Evolutionary conservation across 2,888 invertebrate genomes (phyloP), one percentile per base, ranked within the genome.

Genomic region (Deroplatys truncata): DNA sequence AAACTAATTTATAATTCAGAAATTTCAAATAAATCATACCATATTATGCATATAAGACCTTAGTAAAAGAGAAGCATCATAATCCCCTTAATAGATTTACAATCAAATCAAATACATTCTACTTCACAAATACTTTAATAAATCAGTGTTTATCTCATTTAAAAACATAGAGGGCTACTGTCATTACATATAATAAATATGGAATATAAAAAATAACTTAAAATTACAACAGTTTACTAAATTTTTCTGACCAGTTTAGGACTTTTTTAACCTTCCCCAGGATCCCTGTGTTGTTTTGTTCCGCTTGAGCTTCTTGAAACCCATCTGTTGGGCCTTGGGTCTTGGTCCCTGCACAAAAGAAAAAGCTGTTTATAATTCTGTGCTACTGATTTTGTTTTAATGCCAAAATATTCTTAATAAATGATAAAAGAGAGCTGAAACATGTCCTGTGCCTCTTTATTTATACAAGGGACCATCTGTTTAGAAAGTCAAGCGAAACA

Each of bases 201-300:
- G 43, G 43, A 43, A 43, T 13, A n/a, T n/a, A n/a, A n/a, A n/a
- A 35, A 35, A 43, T 43, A 7, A 13, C 13, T 43, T 7, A 43
- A 43, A 43, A 43, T 13, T 43, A 43, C 43, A 43, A 7, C 43
- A 43, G 13, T 72, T 72, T 72, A 20, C 31, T 88, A 88, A 89
- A 89, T 91, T 93, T 35, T 87, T 35, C 82, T 28, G 35, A 82
- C 83, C 95, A 95, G 92, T 95, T 95, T 92, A 96, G 94, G 49
- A 95, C 95, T 92, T 93, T 94, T 93, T 95, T 96, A 92, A 96
- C 95, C 93, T 95, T 95, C 92, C 92, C 93, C 91, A 96, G 93
- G 89, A 96, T 92, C 91, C 95, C 94, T 90, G 94, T 93, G 91
- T 93, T 93, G 88, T 93, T 92, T 92, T 93, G 93, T 92, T 93